A percentile compares a stretch with the other conserved stretches of the same genome.
Evolutionary conservation across 2,113 vertebrate species (phyloP).

Genomic region (Scalopus aquaticus): DNA sequence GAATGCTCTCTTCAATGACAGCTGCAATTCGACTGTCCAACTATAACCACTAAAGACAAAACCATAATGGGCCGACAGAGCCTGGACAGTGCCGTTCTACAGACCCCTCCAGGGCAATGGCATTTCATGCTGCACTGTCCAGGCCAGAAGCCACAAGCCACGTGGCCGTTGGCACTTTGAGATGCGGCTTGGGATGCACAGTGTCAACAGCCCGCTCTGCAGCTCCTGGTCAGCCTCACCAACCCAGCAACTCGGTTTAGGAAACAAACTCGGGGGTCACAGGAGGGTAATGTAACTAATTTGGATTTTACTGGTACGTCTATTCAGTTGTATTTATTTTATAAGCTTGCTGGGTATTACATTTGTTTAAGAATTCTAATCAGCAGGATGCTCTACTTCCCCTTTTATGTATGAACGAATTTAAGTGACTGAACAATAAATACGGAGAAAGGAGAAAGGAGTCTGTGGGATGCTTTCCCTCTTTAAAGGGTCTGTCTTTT

Average conservation of each 20-base stretch:
- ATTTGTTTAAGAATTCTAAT: not conserved
- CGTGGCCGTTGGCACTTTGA: accelerated
- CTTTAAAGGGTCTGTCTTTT: not conserved
- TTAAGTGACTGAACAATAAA: not conserved
- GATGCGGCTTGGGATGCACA: not conserved
- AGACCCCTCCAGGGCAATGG: not conserved
- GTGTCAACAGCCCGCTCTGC: too few species aligned
- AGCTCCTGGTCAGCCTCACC: accelerated
- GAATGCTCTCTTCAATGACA: not conserved
- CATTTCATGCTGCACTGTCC: accelerated
- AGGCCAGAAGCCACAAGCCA: accelerated
- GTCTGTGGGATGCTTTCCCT: not conserved
- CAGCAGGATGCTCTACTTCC: not conserved
- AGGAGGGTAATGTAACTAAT: accelerated
- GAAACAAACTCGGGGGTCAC: not conserved
- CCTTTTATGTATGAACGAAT: not conserved
- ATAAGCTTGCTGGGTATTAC: too few species aligned
- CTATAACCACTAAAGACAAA: not conserved
- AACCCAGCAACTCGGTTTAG: not conserved
- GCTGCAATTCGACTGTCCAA: not conserved
- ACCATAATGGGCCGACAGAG: not conserved
- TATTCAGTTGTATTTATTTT: not conserved
- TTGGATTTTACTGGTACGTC: not conserved
- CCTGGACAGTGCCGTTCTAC: accelerated
- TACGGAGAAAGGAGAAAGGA: too few species aligned